Evolutionary conservation across 2,797 vertebrate genomes (phyloP), one percentile per base, ranked within the genome.

Genomic region (Danionella dracula): DNA sequence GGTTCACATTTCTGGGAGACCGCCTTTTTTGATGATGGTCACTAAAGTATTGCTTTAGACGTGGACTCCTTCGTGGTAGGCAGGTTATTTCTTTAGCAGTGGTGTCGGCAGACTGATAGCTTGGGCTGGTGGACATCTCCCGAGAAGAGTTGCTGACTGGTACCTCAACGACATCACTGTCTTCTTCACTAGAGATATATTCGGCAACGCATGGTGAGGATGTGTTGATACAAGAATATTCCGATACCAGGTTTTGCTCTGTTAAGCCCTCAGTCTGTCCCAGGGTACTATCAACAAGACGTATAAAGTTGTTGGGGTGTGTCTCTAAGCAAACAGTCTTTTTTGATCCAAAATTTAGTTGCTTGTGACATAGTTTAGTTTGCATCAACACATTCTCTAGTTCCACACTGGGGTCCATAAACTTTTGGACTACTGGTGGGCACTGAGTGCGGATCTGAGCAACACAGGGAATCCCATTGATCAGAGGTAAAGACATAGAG

Each of bases 111-210:
- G 37, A 16, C 27, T 37, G 41, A 15, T 17, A 7, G 40, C 8
- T 11, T 13, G 23, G 19, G 16, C 5, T 54, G 9, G 4, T 12
- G 13, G 63, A 11, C 0, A 45, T 76, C 11, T 76, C 76, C 1
- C 37, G 41, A n/a, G 6, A 23, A 10, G 38, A 55, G 4, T 69
- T 63, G 0, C 71, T 79, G 7, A 82, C 71, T 0, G 83, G 76
- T 4, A 88, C 85, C 45, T 89, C 86, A 0, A 88, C 57, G 0
- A 86, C 73, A n/a, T 86, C 85, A n/a, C 86, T 89, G 74, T 88
- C 82, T 0, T 87, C 82, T 0, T 87, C 86, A 10, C 87, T 89
- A 2, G 83, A 86, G 16, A 78, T 20, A 0, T 81, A 82, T 0
- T 74, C 68, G 0, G 42, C 63, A 0, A 82, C 82, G 2, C 72